Percentiles rank a stretch among this genome's conserved stretches.
These are phyloP conservation scores for Epinotia ramella DNA, from an alignment of 2,888 invertebrate genomes.

Conservation along the genomic window DNA sequence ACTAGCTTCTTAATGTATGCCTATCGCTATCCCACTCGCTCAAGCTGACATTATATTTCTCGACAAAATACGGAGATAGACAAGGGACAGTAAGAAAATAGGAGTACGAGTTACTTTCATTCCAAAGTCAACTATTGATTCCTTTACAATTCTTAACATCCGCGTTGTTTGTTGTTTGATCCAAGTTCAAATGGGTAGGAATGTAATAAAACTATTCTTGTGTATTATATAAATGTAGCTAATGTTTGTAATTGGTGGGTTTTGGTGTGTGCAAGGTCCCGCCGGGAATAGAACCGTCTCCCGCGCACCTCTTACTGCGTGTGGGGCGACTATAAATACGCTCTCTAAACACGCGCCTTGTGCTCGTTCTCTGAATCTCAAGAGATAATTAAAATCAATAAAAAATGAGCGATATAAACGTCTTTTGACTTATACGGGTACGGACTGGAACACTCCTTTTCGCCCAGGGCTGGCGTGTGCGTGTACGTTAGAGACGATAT, in stretches of 20 bases:
- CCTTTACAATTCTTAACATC: background rate
- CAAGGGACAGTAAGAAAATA: background rate
- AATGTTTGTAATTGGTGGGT: constrained; percentile 41
- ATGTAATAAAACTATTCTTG: constrained; percentile 10
- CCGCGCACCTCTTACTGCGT: constrained; percentile 78
- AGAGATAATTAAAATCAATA: constrained; percentile 53
- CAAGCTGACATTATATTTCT: background rate
- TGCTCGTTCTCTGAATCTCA: constrained; percentile 66
- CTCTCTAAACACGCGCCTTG: constrained; percentile 64
- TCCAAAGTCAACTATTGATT: background rate
- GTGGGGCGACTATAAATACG: constrained; percentile 82
- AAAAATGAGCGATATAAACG: constrained; percentile 14
- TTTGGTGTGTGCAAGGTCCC: constrained; percentile 69
- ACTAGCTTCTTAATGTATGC: background rate
- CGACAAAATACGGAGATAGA: background rate
- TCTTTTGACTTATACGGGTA: constrained; percentile 9
- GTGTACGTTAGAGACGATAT: too few species aligned
- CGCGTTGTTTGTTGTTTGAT: background rate
- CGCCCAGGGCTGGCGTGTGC: too few species aligned
- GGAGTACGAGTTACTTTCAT: background rate
- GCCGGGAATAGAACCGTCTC: constrained; percentile 80
- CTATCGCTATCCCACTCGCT: background rate
- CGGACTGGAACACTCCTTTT: too few species aligned
- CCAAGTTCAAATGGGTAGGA: constrained; percentile 8
- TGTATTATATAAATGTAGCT: constrained; percentile 17